A percentile compares a stretch with the other conserved stretches of the same genome.
These are phyloP conservation scores for Metacarcinus magister DNA, from an alignment of 2,888 invertebrate genomes.

Conservation along the genomic window DNA sequence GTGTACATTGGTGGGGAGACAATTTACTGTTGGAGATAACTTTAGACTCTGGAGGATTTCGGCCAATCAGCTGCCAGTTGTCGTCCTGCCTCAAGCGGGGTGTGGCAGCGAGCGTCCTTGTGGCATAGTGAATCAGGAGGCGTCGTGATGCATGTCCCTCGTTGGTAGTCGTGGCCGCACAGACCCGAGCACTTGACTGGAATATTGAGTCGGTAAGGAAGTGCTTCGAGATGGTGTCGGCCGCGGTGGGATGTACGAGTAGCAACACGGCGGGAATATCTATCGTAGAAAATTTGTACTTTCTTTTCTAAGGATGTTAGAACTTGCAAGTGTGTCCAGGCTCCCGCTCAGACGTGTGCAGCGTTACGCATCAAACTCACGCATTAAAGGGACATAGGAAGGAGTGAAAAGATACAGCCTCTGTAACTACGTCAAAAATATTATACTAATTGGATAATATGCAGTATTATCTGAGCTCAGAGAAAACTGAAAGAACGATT, in stretches of 20 bases:
- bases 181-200: background rate
- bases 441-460: background rate
- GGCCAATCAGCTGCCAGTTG: conserved; percentile 46
- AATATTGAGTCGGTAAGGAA: conserved; percentile 1
- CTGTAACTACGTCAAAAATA: background rate
- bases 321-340: background rate
- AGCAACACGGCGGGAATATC: background rate
- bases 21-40: conserved; percentile 26
- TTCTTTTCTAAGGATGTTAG: background rate
- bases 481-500: background rate
- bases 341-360: background rate
- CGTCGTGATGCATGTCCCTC: background rate
- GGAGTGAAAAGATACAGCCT: background rate
- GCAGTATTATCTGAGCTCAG: background rate
- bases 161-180: conserved; percentile 6
- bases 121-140: conserved; percentile 41
- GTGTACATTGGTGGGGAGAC: conserved; percentile 12
- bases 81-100: conserved; percentile 22
- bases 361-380: background rate
- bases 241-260: background rate
- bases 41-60: conserved; percentile 19
- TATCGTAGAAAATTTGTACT: background rate
- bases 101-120: background rate
- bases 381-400: background rate
- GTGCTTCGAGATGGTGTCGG: background rate